These are phyloP conservation scores for Tetragonisca angustula DNA, from an alignment of 2,888 invertebrate genomes.

Conservation along the genomic window DNA sequence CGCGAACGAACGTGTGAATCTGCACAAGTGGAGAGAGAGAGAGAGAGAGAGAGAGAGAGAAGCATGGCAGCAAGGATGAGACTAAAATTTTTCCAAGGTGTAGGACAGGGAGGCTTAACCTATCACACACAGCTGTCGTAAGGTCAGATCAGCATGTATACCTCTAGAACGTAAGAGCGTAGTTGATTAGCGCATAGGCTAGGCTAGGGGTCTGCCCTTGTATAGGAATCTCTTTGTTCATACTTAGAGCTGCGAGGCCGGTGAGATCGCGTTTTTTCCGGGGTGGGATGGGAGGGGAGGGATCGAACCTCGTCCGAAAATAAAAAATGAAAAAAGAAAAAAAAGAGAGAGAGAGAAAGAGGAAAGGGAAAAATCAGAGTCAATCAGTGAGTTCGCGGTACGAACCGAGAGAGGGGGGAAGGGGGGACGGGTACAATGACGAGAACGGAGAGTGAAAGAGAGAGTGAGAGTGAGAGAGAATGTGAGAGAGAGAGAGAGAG, in stretches of 20 bases:
- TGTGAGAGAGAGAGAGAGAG: conserved; percentile 20
- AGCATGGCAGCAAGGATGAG: neutral
- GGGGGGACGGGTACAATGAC: neutral
- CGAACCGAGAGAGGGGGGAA: neutral
- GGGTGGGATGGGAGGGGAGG: neutral
- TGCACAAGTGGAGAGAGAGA: neutral
- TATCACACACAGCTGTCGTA: conserved; percentile 77
- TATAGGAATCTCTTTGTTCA: conserved; percentile 83
- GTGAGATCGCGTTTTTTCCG: conserved; percentile 65
- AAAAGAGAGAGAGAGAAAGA: neutral
- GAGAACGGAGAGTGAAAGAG: conserved; percentile 1
- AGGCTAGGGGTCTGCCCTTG: conserved; percentile 79
- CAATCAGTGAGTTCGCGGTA: neutral
- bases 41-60: neutral
- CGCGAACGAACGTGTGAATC: neutral
- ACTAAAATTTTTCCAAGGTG: conserved; percentile 26
- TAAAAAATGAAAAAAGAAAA: no score
- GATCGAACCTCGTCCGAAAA: conserved; percentile 44
- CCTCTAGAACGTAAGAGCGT: conserved; percentile 81
- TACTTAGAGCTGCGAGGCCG: conserved; percentile 74
- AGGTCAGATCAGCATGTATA: conserved; percentile 83
- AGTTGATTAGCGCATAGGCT: conserved; percentile 81
- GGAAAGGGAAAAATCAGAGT: no score
- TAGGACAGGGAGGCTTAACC: conserved; percentile 60
- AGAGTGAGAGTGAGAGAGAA: neutral